phyloP scores from a whole-genome alignment of 2,888 invertebrate genomes.

The Dicyrtoma fusca region DNA sequence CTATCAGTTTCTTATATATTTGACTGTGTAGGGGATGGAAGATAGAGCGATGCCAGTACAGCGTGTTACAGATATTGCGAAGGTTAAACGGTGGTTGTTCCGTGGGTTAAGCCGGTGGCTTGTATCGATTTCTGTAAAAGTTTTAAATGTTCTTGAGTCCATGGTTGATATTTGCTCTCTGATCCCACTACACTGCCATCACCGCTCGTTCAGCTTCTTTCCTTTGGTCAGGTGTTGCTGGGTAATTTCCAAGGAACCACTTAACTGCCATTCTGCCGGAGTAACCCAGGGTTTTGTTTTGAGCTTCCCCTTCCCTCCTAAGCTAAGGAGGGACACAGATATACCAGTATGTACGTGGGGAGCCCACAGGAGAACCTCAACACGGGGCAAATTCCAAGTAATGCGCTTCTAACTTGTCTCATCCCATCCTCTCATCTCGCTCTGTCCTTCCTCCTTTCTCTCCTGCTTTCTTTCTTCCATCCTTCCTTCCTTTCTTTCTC shows the following conservation, averaged over 20 bases:
- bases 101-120: too few relatives aligned
- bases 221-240: slow-evolving; percentile 12
- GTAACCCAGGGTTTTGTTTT: neutral
- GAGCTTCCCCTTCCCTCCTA: neutral
- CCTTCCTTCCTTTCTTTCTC: neutral
- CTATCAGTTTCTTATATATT: too few relatives aligned
- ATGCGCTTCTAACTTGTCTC: neutral
- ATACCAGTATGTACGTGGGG: too few relatives aligned
- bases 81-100: too few relatives aligned
- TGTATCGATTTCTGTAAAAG: slow-evolving; percentile 9
- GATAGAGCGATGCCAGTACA: too few relatives aligned
- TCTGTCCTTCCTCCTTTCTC: neutral
- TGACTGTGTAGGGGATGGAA: too few relatives aligned
- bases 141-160: slow-evolving; percentile 3
- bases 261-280: neutral
- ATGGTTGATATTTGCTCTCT: neutral
- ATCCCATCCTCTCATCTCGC: neutral
- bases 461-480: neutral
- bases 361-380: too few relatives aligned
- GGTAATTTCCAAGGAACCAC: slow-evolving; percentile 18
- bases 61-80: too few relatives aligned
- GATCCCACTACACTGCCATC: neutral
- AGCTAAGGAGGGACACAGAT: too few relatives aligned
- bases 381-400: neutral
- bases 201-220: neutral